Percentiles rank a stretch among this genome's conserved stretches.
Evolutionary conservation across 2,113 vertebrate genomes (phyloP).

Genomic region (Myrmecophaga tridactyla): DNA sequence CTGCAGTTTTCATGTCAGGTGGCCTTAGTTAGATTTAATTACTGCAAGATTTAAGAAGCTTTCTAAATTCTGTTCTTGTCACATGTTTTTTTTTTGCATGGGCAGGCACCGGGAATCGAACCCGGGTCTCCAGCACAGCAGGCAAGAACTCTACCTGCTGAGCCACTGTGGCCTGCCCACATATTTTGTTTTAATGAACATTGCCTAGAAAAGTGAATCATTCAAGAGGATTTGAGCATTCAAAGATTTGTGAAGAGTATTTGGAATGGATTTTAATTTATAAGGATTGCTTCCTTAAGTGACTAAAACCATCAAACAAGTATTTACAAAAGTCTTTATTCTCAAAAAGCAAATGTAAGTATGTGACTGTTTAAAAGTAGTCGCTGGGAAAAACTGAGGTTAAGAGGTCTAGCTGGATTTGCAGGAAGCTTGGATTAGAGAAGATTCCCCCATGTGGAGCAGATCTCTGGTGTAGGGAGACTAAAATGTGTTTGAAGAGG

Average conservation of each 20-base stretch:
- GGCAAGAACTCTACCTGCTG: no score
- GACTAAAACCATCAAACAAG: not conserved
- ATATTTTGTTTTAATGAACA: not conserved
- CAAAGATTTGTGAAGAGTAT: not conserved
- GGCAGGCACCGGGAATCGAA: no score
- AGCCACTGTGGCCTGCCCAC: no score
- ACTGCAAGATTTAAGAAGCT: not conserved
- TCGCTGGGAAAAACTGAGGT: not conserved
- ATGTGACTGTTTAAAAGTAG: not conserved
- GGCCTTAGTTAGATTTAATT: not conserved
- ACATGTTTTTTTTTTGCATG: no score
- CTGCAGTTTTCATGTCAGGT: not conserved
- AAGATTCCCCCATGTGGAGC: no score
- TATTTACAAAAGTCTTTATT: not conserved
- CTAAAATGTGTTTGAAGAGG: not conserved
- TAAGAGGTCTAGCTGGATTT: not conserved
- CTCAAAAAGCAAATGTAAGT: not conserved
- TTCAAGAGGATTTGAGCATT: not conserved
- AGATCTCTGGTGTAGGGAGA: not conserved
- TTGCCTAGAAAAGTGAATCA: not conserved
- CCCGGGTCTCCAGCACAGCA: no score
- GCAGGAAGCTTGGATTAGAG: not conserved
- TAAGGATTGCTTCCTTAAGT: not conserved
- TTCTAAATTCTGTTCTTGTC: conserved; percentile 13
- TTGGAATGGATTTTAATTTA: conserved; percentile 4